Evolutionary conservation across 2,888 invertebrate species (phyloP).

Genomic region (Ophion slaviceki): DNA sequence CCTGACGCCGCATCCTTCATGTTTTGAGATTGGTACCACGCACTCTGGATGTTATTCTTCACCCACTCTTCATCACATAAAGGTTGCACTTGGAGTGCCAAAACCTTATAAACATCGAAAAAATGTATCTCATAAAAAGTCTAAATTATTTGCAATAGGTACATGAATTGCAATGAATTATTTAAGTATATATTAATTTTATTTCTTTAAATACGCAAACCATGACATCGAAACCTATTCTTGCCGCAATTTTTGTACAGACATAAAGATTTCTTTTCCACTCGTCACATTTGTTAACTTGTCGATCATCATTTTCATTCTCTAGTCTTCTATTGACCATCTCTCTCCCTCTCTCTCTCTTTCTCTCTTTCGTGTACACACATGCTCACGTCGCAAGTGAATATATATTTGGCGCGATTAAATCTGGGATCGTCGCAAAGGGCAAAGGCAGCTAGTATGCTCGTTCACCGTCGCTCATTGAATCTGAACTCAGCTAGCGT

Average conservation of each 20-base stretch:
- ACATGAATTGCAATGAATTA: too few relatives aligned
- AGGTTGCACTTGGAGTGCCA: too few relatives aligned
- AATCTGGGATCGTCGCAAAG: slow-evolving; percentile 51
- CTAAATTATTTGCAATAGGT: too few relatives aligned
- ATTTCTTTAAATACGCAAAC: not conserved
- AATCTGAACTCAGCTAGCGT: not conserved
- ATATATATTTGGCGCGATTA: slow-evolving; percentile 33
- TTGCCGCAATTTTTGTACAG: not conserved
- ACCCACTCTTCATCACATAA: too few relatives aligned
- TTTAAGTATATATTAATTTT: too few relatives aligned
- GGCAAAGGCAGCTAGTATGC: slow-evolving; percentile 46
- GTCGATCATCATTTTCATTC: not conserved
- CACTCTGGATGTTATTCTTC: too few relatives aligned
- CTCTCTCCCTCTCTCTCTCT: not conserved
- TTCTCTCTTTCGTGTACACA: not conserved
- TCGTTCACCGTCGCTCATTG: slow-evolving; percentile 14
- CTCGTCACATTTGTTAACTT: not conserved
- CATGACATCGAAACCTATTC: not conserved
- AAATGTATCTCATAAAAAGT: too few relatives aligned
- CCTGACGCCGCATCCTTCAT: too few relatives aligned
- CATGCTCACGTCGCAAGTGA: not conserved
- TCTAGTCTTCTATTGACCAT: not conserved
- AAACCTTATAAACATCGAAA: too few relatives aligned
- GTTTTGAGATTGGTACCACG: too few relatives aligned
- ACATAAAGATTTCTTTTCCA: not conserved